These are phyloP conservation scores for Hemiprocne comata DNA, from an alignment of 2,113 vertebrate species.

Conservation along the genomic window DNA sequence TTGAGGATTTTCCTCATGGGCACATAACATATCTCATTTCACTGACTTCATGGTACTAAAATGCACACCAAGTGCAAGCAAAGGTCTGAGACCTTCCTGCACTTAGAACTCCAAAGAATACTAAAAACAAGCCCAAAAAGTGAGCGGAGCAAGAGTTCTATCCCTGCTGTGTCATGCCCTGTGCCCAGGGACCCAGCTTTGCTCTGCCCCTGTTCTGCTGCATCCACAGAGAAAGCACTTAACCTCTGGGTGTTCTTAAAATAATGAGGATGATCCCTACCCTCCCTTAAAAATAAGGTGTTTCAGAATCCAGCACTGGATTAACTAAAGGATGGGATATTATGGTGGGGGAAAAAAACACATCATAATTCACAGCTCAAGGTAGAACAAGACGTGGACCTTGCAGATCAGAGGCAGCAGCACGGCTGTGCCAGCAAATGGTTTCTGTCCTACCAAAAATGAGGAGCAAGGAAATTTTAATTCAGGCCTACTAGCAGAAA, in stretches of 20 bases:
- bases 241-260: neutral
- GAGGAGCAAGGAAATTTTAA: neutral
- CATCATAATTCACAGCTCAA: neutral
- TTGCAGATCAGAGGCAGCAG: neutral
- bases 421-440: neutral
- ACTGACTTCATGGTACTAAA: neutral
- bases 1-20: neutral
- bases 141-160: neutral
- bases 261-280: neutral
- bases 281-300: neutral
- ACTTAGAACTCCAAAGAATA: neutral
- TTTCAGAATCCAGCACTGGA: neutral
- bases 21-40: neutral
- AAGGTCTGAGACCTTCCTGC: neutral
- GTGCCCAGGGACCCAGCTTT: accelerated
- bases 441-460: neutral
- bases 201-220: neutral
- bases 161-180: accelerated
- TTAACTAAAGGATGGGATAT: neutral
- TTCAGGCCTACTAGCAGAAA: neutral
- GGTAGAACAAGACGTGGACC: accelerated
- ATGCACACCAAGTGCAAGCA: neutral
- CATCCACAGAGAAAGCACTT: neutral
- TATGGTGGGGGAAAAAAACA: neutral
- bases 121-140: neutral